Conservation (phyloP, 1,140 invertebrate species). For the Hormaphis cornu region DNA sequence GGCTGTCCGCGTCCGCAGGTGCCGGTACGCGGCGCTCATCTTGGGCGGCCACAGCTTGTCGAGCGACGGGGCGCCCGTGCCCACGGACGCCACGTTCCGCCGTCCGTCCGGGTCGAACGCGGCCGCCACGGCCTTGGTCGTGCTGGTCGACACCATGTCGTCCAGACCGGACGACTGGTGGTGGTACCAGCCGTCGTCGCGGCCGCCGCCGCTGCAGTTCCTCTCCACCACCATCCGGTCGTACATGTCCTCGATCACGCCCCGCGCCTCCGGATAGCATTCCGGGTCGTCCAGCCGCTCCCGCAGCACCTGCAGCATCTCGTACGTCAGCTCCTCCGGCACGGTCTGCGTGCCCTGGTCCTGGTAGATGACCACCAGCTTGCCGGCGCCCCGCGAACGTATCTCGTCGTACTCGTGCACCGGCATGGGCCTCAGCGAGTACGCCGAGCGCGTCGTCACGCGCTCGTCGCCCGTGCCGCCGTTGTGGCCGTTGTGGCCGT, state of each 20-base stretch:
- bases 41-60: conserved; percentile 48
- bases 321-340: conserved; percentile 63
- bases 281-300: conserved; percentile 61
- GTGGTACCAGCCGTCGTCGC: conserved; percentile 48
- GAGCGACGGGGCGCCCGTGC: conserved; percentile 52
- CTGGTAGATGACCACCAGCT: conserved; percentile 39
- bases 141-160: conserved; percentile 45
- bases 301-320: conserved; percentile 57
- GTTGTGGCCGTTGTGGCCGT: conserved; percentile 34
- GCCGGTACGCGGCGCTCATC: background rate
- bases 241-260: conserved; percentile 68
- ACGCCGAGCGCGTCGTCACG: conserved; percentile 50
- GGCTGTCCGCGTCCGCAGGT: conserved; percentile 40
- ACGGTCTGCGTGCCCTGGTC: conserved; percentile 62
- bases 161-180: conserved; percentile 39
- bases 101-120: conserved; percentile 37
- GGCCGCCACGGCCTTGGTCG: conserved; percentile 17
- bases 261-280: conserved; percentile 60
- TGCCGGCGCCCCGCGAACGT: conserved; percentile 38
- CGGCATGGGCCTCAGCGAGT: conserved; percentile 46
- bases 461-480: conserved; percentile 22
- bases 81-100: conserved; percentile 41
- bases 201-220: conserved; percentile 41
- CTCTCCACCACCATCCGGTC: conserved; percentile 64
- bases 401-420: conserved; percentile 41